Percentiles rank a stretch among this genome's conserved stretches.
These are phyloP conservation scores for Rattus rattus DNA, from an alignment of 2,113 vertebrate species.

Conservation along the genomic window DNA sequence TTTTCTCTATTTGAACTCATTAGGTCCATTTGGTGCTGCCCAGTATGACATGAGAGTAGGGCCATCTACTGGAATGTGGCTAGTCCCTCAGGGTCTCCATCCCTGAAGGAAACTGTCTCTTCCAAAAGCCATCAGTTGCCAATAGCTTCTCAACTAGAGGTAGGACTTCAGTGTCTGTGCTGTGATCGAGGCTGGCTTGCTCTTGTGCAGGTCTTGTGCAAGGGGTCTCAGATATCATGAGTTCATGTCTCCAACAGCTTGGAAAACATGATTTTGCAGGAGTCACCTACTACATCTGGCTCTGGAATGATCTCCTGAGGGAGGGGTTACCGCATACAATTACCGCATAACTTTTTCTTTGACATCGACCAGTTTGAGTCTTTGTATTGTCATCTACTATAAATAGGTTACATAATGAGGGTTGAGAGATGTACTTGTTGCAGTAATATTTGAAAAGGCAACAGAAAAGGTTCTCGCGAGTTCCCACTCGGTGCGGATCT, in stretches of 20 bases:
- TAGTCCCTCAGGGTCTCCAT: neutral
- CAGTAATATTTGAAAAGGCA: too few relatives aligned
- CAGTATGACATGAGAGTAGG: neutral
- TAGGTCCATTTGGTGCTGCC: neutral
- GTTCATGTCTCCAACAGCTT: neutral
- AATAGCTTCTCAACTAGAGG: neutral
- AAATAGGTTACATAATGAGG: neutral
- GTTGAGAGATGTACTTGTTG: neutral
- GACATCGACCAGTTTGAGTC: neutral
- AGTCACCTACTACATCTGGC: neutral
- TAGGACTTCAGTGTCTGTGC: neutral
- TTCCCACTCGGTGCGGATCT: too few relatives aligned
- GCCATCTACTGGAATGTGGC: neutral
- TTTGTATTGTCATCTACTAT: neutral
- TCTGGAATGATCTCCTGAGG: neutral
- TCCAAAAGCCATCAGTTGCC: neutral
- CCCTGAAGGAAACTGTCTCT: neutral
- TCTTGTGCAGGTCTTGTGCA: neutral
- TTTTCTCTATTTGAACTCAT: neutral
- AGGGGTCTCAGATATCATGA: neutral
- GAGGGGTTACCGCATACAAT: neutral
- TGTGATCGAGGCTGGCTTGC: neutral
- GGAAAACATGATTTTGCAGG: neutral
- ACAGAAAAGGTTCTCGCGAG: too few relatives aligned
- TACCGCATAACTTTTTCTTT: neutral